These are phyloP conservation scores for Thymallus thymallus DNA, from an alignment of 2,113 vertebrate species.

Conservation along the genomic window DNA sequence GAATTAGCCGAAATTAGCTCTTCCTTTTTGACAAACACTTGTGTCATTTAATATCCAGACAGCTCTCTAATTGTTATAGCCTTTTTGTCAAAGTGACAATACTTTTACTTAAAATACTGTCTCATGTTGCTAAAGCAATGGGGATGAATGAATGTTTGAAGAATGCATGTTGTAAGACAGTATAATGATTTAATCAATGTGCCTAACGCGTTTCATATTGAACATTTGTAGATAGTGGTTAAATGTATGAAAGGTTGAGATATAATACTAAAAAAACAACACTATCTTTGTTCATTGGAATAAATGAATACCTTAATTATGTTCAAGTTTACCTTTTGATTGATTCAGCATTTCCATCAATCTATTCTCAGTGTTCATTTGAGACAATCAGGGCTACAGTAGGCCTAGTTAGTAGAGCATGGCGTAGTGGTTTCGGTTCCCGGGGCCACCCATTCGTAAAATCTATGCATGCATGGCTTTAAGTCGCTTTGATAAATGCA, in stretches of 20 bases:
- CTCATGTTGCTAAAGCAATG: slow-evolving; percentile 25
- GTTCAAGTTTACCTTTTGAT: slow-evolving; percentile 38
- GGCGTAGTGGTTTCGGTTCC: too few species aligned
- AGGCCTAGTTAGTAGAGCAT: too few species aligned
- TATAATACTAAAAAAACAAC: background rate
- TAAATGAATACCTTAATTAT: slow-evolving; percentile 59
- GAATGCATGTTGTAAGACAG: slow-evolving; percentile 43
- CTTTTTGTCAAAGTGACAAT: slow-evolving; percentile 36
- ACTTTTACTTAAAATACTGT: slow-evolving; percentile 18
- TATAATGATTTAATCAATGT: slow-evolving; percentile 26
- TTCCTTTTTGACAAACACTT: background rate
- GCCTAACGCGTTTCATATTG: slow-evolving; percentile 36
- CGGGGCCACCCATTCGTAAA: too few species aligned
- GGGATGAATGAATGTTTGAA: slow-evolving; percentile 33
- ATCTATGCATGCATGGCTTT: too few species aligned
- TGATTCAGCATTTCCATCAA: background rate
- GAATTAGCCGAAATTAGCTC: slow-evolving; percentile 23
- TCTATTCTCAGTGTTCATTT: background rate
- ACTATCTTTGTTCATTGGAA: slow-evolving; percentile 56
- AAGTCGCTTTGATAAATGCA: too few species aligned
- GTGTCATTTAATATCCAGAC: slow-evolving; percentile 30
- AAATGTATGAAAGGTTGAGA: slow-evolving; percentile 22
- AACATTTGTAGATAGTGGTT: slow-evolving; percentile 21
- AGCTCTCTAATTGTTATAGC: slow-evolving; percentile 20
- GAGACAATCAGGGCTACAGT: background rate